Conservation (phyloP, 2,797 vertebrate species). For the Peromyscus eremicus region DNA sequence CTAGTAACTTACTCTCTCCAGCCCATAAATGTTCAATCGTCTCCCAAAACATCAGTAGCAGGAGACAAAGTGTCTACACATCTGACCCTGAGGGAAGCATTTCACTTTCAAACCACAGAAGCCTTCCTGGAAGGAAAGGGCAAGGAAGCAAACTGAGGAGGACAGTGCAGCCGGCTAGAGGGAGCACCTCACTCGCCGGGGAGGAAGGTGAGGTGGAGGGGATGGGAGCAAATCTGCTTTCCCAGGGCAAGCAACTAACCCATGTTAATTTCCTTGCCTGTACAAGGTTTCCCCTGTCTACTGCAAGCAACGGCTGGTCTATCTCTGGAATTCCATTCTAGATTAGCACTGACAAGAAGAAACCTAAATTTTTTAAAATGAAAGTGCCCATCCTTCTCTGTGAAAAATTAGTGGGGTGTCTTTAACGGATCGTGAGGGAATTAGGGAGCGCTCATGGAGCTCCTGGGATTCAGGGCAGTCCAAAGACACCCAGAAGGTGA, state of each 20-base stretch:
- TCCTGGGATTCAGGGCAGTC: background rate
- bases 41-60: background rate
- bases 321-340: background rate
- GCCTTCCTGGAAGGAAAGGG: background rate
- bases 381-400: background rate
- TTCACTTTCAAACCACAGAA: background rate
- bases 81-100: too few species aligned
- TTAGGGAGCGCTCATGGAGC: background rate
- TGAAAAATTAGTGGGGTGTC: background rate
- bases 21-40: background rate
- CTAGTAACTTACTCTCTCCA: background rate
- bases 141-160: background rate
- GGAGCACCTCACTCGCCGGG: fast-evolving
- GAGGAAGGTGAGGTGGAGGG: fast-evolving
- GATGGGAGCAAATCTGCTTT: fast-evolving
- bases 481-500: slow-evolving; percentile 25
- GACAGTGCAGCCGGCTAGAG: fast-evolving
- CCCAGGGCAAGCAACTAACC: background rate
- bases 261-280: background rate
- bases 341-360: background rate
- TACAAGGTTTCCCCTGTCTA: background rate
- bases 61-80: background rate
- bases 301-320: background rate
- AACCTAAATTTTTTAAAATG: background rate
- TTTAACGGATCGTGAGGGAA: background rate